Evolutionary conservation across 2,888 invertebrate genomes (phyloP).

Genomic region (Brenthis ino): DNA sequence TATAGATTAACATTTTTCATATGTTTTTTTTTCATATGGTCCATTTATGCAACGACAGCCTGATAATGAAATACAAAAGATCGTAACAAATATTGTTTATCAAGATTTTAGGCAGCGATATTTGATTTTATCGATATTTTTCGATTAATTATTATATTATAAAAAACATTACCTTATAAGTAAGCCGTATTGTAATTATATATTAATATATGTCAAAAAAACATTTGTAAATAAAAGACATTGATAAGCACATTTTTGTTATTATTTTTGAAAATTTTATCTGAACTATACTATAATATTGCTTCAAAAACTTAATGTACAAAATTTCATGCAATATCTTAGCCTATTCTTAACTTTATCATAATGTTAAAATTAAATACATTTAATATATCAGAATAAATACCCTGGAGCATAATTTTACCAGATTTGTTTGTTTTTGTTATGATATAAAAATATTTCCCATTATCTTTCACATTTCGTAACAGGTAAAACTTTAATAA

Average conservation of each 20-base stretch:
- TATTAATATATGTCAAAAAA: background rate
- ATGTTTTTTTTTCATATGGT: no score
- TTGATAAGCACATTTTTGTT: constrained; percentile 68
- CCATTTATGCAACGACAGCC: no score
- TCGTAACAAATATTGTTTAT: no score
- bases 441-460: no score
- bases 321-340: constrained; percentile 33
- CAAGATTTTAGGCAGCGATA: no score
- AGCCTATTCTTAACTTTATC: constrained; percentile 17
- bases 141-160: no score
- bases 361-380: background rate
- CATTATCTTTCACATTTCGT: no score
- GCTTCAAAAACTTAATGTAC: constrained; percentile 51
- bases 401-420: constrained; percentile 26
- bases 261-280: constrained; percentile 45
- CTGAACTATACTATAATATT: constrained; percentile 45
- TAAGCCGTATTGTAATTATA: background rate
- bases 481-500: no score
- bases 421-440: no score
- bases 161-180: background rate
- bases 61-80: no score
- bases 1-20: no score
- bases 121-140: no score
- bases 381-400: constrained; percentile 11
- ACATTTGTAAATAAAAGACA: constrained; percentile 52